These are phyloP conservation scores for Heterochromis multidens DNA, from an alignment of 2,113 vertebrate species.

Conservation along the genomic window DNA sequence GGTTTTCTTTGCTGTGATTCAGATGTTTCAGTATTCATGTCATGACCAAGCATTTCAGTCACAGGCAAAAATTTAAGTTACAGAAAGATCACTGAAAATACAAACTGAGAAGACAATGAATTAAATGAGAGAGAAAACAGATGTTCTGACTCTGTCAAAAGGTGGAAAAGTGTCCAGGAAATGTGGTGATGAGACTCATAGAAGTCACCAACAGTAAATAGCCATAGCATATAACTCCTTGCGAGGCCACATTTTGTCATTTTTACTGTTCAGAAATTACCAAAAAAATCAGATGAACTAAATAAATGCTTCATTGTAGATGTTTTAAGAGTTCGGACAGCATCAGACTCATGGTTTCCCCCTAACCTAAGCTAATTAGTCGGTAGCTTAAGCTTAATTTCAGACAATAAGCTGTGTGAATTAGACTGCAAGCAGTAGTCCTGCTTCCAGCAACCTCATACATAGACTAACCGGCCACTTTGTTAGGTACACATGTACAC, in stretches of 20 bases:
- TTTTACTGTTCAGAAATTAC: background rate
- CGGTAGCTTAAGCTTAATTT: background rate
- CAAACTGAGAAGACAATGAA: background rate
- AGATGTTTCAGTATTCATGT: background rate
- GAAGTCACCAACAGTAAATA: background rate
- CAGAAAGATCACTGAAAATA: background rate
- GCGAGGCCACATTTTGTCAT: background rate
- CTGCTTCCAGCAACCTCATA: background rate
- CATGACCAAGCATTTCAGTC: background rate
- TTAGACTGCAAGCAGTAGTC: background rate
- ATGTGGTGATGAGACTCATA: background rate
- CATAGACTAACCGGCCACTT: background rate
- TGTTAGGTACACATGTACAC: background rate
- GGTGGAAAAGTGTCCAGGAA: background rate
- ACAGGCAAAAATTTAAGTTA: background rate
- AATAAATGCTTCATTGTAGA: background rate
- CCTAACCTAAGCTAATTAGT: background rate
- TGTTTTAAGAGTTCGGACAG: background rate
- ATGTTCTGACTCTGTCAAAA: background rate
- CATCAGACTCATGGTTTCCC: background rate
- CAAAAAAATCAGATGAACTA: background rate
- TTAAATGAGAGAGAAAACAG: background rate
- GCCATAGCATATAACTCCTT: background rate
- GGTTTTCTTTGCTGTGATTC: background rate
- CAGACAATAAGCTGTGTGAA: background rate